Conservation (phyloP, 2,113 vertebrate genomes). For the Macquaria ambigua region DNA sequence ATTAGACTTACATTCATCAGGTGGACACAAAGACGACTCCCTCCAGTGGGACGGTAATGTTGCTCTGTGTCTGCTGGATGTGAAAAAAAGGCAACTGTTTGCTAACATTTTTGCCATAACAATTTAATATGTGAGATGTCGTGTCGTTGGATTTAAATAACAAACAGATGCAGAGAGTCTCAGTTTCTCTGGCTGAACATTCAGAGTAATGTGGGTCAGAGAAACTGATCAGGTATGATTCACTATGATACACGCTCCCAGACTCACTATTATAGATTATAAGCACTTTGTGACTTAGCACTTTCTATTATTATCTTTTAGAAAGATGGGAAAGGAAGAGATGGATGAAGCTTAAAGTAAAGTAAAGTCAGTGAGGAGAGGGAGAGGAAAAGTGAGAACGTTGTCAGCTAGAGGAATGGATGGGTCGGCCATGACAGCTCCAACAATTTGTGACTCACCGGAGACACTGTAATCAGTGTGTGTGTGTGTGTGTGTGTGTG, state of each 20-base stretch:
- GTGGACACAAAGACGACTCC: background rate
- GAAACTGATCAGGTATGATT: conserved; percentile 1
- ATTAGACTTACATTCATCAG: background rate
- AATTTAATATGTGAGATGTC: background rate
- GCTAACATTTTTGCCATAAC: background rate
- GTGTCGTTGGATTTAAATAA: background rate
- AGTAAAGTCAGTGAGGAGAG: too few relatives aligned
- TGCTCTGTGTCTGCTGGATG: background rate
- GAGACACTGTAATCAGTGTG: conserved; percentile 16
- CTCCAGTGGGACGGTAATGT: too few relatives aligned
- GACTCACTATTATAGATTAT: too few relatives aligned
- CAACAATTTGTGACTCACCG: conserved; percentile 10
- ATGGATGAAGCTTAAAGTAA: too few relatives aligned
- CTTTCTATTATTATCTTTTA: too few relatives aligned
- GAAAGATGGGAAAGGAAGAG: too few relatives aligned
- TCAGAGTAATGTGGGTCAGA: conserved; percentile 25
- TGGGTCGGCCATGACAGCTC: background rate
- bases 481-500: conserved; percentile 12
- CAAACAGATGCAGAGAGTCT: background rate
- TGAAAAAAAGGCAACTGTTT: background rate
- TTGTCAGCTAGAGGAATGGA: background rate
- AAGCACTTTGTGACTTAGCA: too few relatives aligned
- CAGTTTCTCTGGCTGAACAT: background rate
- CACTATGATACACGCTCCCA: background rate
- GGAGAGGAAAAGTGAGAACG: background rate